Evolutionary conservation across 2,797 vertebrate species (phyloP).

Genomic region (Gouania willdenowi): DNA sequence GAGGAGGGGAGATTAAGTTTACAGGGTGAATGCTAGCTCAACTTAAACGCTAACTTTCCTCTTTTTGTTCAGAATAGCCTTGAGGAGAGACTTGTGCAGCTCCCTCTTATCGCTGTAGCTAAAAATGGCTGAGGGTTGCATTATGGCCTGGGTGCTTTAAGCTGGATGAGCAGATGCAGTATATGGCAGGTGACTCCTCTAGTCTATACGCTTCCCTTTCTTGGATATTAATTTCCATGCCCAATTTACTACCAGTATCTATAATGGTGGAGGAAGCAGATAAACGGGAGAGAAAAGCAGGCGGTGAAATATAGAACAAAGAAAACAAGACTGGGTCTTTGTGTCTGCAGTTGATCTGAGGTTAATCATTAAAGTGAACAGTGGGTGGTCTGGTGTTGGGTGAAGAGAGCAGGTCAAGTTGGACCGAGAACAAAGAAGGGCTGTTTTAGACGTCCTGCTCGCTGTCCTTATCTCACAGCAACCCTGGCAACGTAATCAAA

Average conservation of each 20-base stretch:
- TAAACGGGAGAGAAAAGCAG: slow-evolving; percentile 2
- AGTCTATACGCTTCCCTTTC: slow-evolving; percentile 13
- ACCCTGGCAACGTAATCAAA: slow-evolving; percentile 49
- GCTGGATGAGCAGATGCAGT: slow-evolving; percentile 41
- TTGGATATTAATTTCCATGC: slow-evolving; percentile 36
- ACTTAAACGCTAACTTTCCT: background rate
- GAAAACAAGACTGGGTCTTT: slow-evolving; percentile 40
- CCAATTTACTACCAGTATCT: slow-evolving; percentile 35
- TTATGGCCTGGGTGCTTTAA: slow-evolving; percentile 22
- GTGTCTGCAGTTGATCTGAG: slow-evolving; percentile 44
- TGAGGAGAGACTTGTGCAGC: slow-evolving; percentile 1
- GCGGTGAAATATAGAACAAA: background rate
- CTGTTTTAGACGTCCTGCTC: slow-evolving; percentile 29
- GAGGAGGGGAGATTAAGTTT: background rate
- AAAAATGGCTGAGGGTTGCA: slow-evolving; percentile 23
- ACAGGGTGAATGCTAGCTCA: background rate
- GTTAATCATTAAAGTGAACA: slow-evolving; percentile 49
- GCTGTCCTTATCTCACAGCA: slow-evolving; percentile 36
- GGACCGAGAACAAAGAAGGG: slow-evolving; percentile 39
- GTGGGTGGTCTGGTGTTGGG: slow-evolving; percentile 42
- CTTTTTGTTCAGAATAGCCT: background rate
- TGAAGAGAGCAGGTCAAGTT: slow-evolving; percentile 24
- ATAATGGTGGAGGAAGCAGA: slow-evolving; percentile 20
- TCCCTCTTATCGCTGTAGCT: slow-evolving; percentile 23
- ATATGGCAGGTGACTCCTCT: slow-evolving; percentile 37